Conservation (phyloP, 2,888 invertebrate genomes). For the Cryptus armator region DNA sequence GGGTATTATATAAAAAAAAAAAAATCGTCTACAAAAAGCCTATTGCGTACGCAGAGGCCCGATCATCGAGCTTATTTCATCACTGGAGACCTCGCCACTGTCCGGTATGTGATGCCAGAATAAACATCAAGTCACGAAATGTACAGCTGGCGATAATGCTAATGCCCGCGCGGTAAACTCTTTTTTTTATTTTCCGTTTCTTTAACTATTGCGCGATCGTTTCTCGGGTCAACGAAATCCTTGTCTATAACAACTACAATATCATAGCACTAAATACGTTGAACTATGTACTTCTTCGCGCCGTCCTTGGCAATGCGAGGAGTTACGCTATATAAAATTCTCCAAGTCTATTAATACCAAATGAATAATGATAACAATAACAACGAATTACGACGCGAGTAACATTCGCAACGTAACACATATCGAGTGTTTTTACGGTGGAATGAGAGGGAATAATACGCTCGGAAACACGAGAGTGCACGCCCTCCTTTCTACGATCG, state of each 20-base stretch:
- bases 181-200: slow-evolving; percentile 20
- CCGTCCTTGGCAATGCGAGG: slow-evolving; percentile 64
- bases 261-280: neutral
- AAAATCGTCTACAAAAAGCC: neutral
- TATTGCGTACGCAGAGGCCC: neutral
- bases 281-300: neutral
- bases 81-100: neutral
- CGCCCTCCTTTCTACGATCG: slow-evolving; percentile 66
- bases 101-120: neutral
- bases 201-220: slow-evolving; percentile 53
- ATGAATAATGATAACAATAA: slow-evolving; percentile 7
- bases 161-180: neutral
- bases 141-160: neutral
- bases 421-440: neutral
- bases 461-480: slow-evolving; percentile 27
- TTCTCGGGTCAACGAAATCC: slow-evolving; percentile 48
- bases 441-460: slow-evolving; percentile 2
- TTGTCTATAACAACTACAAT: neutral
- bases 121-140: neutral
- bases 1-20: neutral
- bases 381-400: neutral
- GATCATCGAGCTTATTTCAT: slow-evolving; percentile 17
- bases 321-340: neutral
- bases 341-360: neutral
- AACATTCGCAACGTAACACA: neutral